Conservation (phyloP, 2,888 invertebrate species). For the Amaurobius ferox region DNA sequence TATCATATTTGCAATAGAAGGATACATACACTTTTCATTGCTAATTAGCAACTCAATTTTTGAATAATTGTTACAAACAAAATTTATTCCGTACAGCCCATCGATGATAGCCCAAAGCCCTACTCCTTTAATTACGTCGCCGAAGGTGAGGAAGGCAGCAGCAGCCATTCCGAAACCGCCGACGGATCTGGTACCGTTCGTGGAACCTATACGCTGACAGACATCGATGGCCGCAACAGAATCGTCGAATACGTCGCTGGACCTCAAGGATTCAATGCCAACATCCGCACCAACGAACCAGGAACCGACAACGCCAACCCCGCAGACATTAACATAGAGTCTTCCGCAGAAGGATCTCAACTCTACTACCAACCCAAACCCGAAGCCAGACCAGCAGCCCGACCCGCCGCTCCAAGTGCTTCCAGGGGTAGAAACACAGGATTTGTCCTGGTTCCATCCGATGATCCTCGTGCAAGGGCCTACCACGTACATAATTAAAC, state of each 20-base stretch:
- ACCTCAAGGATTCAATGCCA: constrained; percentile 41
- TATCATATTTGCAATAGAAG: no score
- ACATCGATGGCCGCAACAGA: constrained; percentile 42
- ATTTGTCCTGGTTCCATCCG: not conserved
- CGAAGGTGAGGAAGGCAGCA: constrained; percentile 50
- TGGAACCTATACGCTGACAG: constrained; percentile 53
- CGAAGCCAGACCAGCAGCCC: not conserved
- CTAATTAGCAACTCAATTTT: no score
- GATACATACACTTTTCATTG: no score
- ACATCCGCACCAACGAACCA: constrained; percentile 47
- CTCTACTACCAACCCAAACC: constrained; percentile 12
- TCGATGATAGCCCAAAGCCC: constrained; percentile 51
- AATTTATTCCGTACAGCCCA: no score
- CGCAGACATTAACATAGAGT: constrained; percentile 47
- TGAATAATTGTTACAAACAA: no score
- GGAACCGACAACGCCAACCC: constrained; percentile 44
- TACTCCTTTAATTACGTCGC: constrained; percentile 68
- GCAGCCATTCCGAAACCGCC: constrained; percentile 45
- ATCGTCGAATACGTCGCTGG: constrained; percentile 74
- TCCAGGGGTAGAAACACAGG: not conserved
- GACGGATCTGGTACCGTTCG: constrained; percentile 47
- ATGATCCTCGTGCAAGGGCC: not conserved
- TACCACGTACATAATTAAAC: not conserved
- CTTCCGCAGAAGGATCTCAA: constrained; percentile 12
- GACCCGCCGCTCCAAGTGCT: not conserved